Conservation (phyloP, 2,888 invertebrate genomes). For the Brachypalpus laphriformis region DNA sequence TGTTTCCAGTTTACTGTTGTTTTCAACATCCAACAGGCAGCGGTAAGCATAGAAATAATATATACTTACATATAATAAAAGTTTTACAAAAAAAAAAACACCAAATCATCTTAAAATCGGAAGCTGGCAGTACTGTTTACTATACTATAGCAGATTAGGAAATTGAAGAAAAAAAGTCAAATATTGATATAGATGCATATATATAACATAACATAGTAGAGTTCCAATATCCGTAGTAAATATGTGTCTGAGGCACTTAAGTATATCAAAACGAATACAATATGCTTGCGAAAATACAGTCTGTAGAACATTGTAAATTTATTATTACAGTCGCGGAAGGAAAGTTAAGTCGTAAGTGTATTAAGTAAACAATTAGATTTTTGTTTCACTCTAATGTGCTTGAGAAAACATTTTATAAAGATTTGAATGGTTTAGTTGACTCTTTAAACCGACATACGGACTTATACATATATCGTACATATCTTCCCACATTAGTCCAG, state of each 20-base stretch:
- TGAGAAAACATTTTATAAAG: too few relatives aligned
- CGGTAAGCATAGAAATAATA: conserved; percentile 13
- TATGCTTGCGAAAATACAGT: background rate
- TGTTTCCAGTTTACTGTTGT: conserved; percentile 20
- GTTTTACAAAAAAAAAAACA: conserved; percentile 6
- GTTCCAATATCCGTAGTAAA: conserved; percentile 44
- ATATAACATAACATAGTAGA: conserved; percentile 47
- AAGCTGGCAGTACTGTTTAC: conserved; percentile 32
- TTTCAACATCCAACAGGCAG: conserved; percentile 40
- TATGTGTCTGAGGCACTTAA: conserved; percentile 23
- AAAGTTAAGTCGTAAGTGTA: too few relatives aligned
- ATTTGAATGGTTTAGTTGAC: too few relatives aligned
- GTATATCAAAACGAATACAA: background rate
- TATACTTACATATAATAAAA: background rate
- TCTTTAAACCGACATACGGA: too few relatives aligned
- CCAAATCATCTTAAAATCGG: background rate
- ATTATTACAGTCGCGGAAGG: too few relatives aligned
- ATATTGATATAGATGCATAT: background rate
- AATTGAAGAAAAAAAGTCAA: background rate
- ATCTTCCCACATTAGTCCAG: too few relatives aligned
- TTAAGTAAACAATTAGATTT: too few relatives aligned
- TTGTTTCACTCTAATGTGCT: too few relatives aligned
- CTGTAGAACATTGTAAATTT: too few relatives aligned
- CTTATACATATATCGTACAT: too few relatives aligned
- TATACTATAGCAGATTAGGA: conserved; percentile 23